Evolutionary conservation across 2,113 vertebrate genomes (phyloP), one percentile per base, ranked within the genome.

Genomic region (Kryptolebias marmoratus): DNA sequence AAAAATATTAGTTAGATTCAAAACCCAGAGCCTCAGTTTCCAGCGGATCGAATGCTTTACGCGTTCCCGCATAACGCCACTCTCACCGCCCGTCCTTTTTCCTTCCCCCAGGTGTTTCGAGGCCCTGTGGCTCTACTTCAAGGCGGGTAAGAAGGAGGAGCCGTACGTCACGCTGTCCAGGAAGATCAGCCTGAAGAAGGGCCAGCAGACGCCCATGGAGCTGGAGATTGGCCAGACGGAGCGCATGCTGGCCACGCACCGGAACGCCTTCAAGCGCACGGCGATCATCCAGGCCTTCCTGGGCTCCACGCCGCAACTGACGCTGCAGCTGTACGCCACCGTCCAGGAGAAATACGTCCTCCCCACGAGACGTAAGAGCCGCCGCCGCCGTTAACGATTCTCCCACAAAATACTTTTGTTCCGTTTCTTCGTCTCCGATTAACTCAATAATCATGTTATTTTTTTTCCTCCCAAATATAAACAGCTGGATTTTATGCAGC

Each of bases 201-300:
- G 93, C 18, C 86, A 86, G 0, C 90, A 91, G 53, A 79, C 86
- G 54, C 95, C 95, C 82, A 91, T 95, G 84, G 98, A 99, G 93
- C 94, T 94, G 93, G 96, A 99, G 91, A 95, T 98, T 22, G 96
- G 97, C 1, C 97, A 96, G 79, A 93, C 95, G 0, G 93, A 95
- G 77, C 94, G 97, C 66, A 95, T 83, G 31, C 89, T 99, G 89
- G 93, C 94, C 61, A 92, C 90, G 0, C 98, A 99, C 89, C 95
- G 95, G 73, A 94, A 98, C 2, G 97, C 98, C 90, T 99, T 99
- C 93, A 97, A 98, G 70, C 96, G 97, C 84, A 94, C 95, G 42
- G 94, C 96, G 0, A 94, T 98, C 79, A 98, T 99, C 81, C 97
- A 99, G 93, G 97, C 98, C 13, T 99, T 99, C 89, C 90, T 99